Evolutionary conservation across 2,888 invertebrate genomes (phyloP), one percentile per base, ranked within the genome.

Genomic region (Scelioninae gen. 1): DNA sequence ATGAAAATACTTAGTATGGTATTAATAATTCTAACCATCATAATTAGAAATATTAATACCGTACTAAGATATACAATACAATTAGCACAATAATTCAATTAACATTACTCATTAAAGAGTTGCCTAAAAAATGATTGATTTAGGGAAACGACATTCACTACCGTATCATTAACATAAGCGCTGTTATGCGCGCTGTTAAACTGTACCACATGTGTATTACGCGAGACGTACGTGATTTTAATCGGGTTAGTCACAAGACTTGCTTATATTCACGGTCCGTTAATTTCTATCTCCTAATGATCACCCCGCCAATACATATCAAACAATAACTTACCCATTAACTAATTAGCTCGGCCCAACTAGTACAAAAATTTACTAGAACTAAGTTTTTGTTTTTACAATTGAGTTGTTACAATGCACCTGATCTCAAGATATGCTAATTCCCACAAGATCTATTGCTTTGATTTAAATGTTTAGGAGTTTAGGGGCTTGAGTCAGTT

Each of bases 151-250:
- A 75, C 47, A 47, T 72, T 77, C 15, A n/a, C 55, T 8, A 13
- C 29, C 16, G 34, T 34, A 51, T 13, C n/a, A 78, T 78, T 83
- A 83, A 47, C 63, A 65, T 83, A 75, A 83, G 78, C 63, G 78
- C 69, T 83, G 82, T 78, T 83, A 83, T 40, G 69, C 78, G 75
- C 75, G 69, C 78, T 69, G 83, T 83, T 83, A 80, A 83, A 78
- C 76, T 79, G 83, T 80, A 80, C 83, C 83, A 83, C 83, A 76
- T 83, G 83, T 83, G 83, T 83, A 80, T 71, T 80, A 80, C 68
- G 79, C 83, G 83, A 75, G 40, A 79, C 83, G 83, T 68, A 49
- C 80, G 47, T 71, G 80, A 77, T 83, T 38, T 63, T 80, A 80
- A 72, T 80, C 83, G 45, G 68, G 83, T 80, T 80, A 83, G 66